These are phyloP conservation scores for Myanophis thanlyinensis DNA, from an alignment of 2,113 vertebrate genomes.

Conservation along the genomic window DNA sequence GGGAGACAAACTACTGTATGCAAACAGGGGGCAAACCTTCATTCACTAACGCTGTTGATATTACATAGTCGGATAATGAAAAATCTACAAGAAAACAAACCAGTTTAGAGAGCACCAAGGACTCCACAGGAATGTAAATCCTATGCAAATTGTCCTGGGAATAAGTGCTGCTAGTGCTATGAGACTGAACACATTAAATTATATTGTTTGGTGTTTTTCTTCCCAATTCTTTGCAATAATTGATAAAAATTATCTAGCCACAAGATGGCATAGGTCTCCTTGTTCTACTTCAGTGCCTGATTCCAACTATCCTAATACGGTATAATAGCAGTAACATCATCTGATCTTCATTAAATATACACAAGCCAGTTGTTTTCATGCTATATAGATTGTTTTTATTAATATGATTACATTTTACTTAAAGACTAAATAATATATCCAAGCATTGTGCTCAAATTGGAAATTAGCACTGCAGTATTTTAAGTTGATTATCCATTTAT, in stretches of 20 bases:
- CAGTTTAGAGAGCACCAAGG: background rate
- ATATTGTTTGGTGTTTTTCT: background rate
- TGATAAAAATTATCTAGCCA: conserved; percentile 45
- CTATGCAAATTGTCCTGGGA: background rate
- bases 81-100: background rate
- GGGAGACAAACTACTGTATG: background rate
- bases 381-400: background rate
- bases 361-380: conserved; percentile 29
- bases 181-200: background rate
- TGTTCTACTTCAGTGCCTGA: background rate
- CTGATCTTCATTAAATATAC: conserved; percentile 24
- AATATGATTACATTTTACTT: conserved; percentile 21
- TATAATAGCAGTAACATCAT: background rate
- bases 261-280: conserved; percentile 50
- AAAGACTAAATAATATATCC: background rate
- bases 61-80: background rate
- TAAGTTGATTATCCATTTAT: background rate
- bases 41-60: background rate
- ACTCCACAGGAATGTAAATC: background rate
- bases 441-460: background rate
- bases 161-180: background rate
- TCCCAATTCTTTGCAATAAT: background rate
- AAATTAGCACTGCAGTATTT: background rate
- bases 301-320: background rate
- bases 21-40: background rate